These are phyloP conservation scores for Periophthalmus modestus DNA, from an alignment of 2,113 vertebrate species.

Conservation along the genomic window DNA sequence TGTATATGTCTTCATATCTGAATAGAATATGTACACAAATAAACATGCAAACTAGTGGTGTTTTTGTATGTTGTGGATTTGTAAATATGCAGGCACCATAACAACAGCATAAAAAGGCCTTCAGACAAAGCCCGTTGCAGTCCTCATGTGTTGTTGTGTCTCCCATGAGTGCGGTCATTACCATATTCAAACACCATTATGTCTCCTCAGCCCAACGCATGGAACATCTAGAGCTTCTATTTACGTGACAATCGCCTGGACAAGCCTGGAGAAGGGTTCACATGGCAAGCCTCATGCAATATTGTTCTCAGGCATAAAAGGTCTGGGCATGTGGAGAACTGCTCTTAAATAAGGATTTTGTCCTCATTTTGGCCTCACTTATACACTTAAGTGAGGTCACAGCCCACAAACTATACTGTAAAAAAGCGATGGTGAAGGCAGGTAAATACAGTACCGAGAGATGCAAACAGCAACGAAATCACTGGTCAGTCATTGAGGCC, in stretches of 20 bases:
- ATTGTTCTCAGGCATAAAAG: neutral
- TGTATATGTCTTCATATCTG: neutral
- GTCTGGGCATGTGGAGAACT: neutral
- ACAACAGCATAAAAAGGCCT: slow-evolving; percentile 9
- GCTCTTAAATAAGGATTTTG: neutral
- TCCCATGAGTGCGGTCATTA: neutral
- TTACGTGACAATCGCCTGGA: slow-evolving; percentile 30
- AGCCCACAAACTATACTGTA: too few relatives aligned
- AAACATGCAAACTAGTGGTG: neutral
- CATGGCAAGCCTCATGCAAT: neutral
- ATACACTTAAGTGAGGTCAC: too few relatives aligned
- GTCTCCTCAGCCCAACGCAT: neutral
- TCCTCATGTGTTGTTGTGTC: neutral
- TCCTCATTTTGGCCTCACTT: neutral
- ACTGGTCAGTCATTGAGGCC: neutral
- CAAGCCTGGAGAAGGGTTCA: neutral
- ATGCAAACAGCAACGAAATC: neutral
- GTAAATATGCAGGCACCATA: neutral
- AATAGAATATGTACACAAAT: neutral
- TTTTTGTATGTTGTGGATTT: too few relatives aligned
- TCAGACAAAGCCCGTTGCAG: neutral
- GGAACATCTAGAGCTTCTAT: neutral
- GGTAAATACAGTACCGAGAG: neutral
- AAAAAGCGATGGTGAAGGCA: too few relatives aligned
- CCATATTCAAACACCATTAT: neutral